Conservation (phyloP, 64 coral and sea anemone genomes). For the Catalaphyllia jardinei region DNA sequence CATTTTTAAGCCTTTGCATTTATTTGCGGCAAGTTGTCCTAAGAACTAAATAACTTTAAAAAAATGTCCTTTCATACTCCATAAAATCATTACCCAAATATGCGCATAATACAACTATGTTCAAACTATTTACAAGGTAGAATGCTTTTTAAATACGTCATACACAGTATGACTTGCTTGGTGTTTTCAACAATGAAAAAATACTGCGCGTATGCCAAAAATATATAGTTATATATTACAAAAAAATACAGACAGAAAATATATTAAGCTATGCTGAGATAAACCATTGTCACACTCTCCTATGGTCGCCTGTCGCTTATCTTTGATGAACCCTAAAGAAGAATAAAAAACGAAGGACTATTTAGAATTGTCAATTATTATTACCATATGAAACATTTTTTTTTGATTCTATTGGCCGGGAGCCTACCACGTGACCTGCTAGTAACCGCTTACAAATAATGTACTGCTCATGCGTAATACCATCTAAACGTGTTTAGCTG, state of each 20-base stretch:
- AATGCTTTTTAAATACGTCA: conserved; percentile 32
- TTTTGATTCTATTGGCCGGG: too few species aligned
- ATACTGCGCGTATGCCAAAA: not conserved
- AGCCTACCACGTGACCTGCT: too few species aligned
- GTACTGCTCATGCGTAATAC: too few species aligned
- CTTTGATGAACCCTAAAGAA: conserved; percentile 21
- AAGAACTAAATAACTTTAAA: conserved; percentile 22
- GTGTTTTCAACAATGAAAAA: conserved; percentile 18
- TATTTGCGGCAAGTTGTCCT: not conserved
- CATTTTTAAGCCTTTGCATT: conserved; percentile 13
- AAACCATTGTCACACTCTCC: not conserved
- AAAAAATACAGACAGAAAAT: conserved; percentile 3
- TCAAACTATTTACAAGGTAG: conserved; percentile 15
- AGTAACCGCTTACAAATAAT: too few species aligned
- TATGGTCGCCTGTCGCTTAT: conserved; percentile 27
- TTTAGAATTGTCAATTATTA: not conserved
- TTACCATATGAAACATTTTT: not conserved
- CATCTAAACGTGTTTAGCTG: too few species aligned
- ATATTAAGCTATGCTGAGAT: not conserved
- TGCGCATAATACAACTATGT: conserved; percentile 19
- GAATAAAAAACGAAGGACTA: not conserved
- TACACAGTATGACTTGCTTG: conserved; percentile 42
- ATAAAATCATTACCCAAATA: conserved; percentile 1
- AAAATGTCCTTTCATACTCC: not conserved
- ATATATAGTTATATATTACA: conserved; percentile 37